These are phyloP conservation scores for Acomys russatus DNA, from an alignment of 2,797 vertebrate species.

Conservation along the genomic window DNA sequence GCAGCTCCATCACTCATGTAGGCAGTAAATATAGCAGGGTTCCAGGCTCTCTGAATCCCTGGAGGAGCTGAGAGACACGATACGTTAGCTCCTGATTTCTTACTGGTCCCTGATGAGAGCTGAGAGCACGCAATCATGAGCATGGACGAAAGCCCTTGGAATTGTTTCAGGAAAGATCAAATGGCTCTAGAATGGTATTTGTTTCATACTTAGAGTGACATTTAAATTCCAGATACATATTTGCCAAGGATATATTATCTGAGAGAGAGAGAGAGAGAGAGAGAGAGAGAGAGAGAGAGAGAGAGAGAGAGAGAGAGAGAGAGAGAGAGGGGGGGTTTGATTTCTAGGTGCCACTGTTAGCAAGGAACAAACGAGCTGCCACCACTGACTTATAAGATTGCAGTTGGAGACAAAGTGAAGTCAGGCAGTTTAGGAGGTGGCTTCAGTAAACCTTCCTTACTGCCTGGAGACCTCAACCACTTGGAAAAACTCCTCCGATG, in stretches of 20 bases:
- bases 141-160: neutral
- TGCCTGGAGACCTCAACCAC: neutral
- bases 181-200: neutral
- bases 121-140: neutral
- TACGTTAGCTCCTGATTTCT: no score
- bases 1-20: neutral
- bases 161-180: neutral
- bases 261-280: neutral
- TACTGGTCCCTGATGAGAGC: neutral
- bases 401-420: neutral
- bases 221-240: neutral
- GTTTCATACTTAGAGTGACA: neutral
- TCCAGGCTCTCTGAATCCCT: neutral
- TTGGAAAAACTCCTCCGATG: neutral
- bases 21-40: neutral
- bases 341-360: neutral
- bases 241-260: neutral
- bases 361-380: neutral
- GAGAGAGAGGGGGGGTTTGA: neutral
- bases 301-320: no score
- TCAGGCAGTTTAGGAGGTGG: no score
- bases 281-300: neutral
- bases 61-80: neutral
- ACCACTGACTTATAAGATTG: neutral
- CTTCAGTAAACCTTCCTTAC: neutral